Evolutionary conservation across 2,113 vertebrate genomes (phyloP).

Genomic region (Tachysurus vachellii): DNA sequence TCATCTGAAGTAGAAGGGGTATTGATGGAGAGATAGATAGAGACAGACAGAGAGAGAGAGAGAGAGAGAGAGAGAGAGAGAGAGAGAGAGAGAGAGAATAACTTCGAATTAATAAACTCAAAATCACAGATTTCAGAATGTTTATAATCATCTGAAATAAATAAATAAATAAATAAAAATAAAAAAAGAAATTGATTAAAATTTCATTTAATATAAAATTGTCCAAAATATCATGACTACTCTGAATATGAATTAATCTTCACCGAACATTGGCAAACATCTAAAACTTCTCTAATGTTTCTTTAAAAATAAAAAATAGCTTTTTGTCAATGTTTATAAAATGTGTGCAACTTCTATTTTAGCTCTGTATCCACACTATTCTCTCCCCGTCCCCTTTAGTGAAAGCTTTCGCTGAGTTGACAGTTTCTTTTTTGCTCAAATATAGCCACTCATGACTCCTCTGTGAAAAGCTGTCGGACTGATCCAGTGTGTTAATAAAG

Average conservation of each 20-base stretch:
- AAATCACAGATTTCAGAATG: background rate
- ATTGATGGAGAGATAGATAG: background rate
- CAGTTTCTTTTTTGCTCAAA: constrained; percentile 39
- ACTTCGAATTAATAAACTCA: background rate
- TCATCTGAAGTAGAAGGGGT: background rate
- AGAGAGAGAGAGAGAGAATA: background rate
- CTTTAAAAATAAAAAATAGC: background rate
- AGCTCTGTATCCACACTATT: constrained; percentile 23
- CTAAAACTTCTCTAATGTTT: background rate
- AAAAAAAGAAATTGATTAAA: background rate
- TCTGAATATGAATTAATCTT: background rate
- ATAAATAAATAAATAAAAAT: background rate
- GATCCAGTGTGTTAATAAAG: constrained; percentile 49
- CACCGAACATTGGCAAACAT: background rate
- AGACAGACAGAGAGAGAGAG: background rate
- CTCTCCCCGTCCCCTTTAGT: constrained; percentile 31
- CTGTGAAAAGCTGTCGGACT: constrained; percentile 39
- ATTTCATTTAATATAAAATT: background rate
- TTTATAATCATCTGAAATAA: background rate
- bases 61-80: background rate
- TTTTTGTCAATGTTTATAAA: constrained; percentile 40
- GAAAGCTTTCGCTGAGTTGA: constrained; percentile 46
- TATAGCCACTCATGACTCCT: constrained; percentile 36
- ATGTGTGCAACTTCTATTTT: constrained; percentile 9
- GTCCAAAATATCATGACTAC: background rate